These are phyloP conservation scores for Mechanitis messenoides DNA, from an alignment of 2,888 invertebrate genomes.

Conservation along the genomic window DNA sequence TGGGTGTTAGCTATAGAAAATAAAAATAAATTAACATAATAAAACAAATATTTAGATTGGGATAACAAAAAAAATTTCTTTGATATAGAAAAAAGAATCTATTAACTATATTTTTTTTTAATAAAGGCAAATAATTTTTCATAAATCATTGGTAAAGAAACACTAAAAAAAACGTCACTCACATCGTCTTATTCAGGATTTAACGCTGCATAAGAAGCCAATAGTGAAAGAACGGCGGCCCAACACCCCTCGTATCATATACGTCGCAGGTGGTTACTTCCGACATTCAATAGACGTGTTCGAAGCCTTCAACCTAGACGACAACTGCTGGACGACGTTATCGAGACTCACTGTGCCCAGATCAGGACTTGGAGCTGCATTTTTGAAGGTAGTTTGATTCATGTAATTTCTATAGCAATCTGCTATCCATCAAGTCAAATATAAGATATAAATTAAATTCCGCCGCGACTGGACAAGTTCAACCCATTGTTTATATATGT, in stretches of 20 bases:
- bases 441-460: too few species aligned
- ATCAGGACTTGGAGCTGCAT: constrained; percentile 91
- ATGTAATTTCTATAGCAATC: too few species aligned
- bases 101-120: too few species aligned
- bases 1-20: too few species aligned
- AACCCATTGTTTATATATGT: too few species aligned
- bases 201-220: constrained; percentile 91
- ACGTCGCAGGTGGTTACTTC: constrained; percentile 93
- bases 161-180: too few species aligned
- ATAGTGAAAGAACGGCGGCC: constrained; percentile 91
- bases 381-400: constrained; percentile 78
- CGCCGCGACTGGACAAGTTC: too few species aligned
- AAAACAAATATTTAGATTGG: background rate
- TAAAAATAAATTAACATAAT: too few species aligned
- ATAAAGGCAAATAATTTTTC: too few species aligned
- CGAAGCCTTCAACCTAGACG: constrained; percentile 92
- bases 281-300: constrained; percentile 90
- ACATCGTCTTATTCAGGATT: constrained; percentile 73
- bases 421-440: too few species aligned
- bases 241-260: constrained; percentile 92
- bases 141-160: too few species aligned
- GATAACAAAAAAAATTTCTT: background rate
- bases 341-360: constrained; percentile 90
- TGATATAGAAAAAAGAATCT: too few species aligned
- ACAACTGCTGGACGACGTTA: constrained; percentile 88